phyloP scores from a whole-genome alignment of 2,888 invertebrate genomes.

The Seladonia tumulorum region DNA sequence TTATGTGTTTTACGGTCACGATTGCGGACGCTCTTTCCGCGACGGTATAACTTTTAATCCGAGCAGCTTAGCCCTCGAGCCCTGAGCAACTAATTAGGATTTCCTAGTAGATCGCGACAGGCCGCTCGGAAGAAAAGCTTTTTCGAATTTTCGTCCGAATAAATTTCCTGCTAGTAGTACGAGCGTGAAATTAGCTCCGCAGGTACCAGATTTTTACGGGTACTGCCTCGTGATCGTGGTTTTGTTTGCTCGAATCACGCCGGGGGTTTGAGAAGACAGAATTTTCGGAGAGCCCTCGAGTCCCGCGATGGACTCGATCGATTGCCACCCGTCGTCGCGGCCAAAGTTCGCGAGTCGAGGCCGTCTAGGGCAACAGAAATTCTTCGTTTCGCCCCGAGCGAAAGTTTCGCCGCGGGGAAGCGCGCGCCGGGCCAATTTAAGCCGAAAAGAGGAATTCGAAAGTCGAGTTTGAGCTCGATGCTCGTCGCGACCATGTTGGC shows the following conservation, averaged over 20 bases:
- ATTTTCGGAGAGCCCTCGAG: slow-evolving; percentile 26
- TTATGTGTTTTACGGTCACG: neutral
- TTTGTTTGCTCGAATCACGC: neutral
- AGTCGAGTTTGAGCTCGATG: slow-evolving; percentile 25
- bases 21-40: neutral
- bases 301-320: slow-evolving; percentile 33
- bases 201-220: neutral
- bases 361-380: slow-evolving; percentile 61
- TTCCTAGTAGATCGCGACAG: neutral
- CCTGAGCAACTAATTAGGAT: neutral
- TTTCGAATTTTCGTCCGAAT: neutral
- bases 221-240: neutral
- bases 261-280: neutral
- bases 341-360: slow-evolving; percentile 51
- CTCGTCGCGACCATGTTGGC: slow-evolving; percentile 3
- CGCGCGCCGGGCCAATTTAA: slow-evolving; percentile 35
- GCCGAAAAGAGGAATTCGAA: slow-evolving; percentile 15
- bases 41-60: neutral
- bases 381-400: slow-evolving; percentile 61
- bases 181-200: neutral
- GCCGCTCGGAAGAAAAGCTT: neutral
- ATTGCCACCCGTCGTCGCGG: slow-evolving; percentile 25
- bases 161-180: neutral
- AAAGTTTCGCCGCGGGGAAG: slow-evolving; percentile 50
- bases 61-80: neutral